A percentile compares a stretch with the other conserved stretches of the same genome.
These are phyloP conservation scores for Caenorhabditis zanzibari DNA, from an alignment of 2,888 invertebrate species.

Conservation along the genomic window DNA sequence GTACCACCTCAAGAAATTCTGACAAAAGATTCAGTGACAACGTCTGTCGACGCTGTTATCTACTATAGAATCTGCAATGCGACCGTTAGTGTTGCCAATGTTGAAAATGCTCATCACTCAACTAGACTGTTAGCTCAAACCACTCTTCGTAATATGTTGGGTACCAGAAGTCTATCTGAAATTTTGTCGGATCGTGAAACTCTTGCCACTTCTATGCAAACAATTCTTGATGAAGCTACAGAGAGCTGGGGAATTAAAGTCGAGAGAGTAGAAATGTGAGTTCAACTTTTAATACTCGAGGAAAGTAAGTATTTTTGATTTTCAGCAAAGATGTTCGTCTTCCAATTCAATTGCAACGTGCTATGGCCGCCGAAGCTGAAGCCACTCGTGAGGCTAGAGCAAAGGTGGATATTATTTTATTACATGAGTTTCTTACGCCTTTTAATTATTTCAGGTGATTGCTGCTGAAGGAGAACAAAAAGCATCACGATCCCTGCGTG, in stretches of 20 bases:
- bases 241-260: slow-evolving; percentile 85
- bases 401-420: slow-evolving; percentile 68
- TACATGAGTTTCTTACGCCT: background rate
- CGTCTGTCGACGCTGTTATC: slow-evolving; percentile 92
- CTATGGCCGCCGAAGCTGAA: slow-evolving; percentile 97
- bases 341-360: slow-evolving; percentile 93
- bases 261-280: slow-evolving; percentile 81
- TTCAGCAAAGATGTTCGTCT: slow-evolving; percentile 89
- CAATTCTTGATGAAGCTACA: slow-evolving; percentile 85
- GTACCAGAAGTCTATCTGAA: slow-evolving; percentile 95
- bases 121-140: slow-evolving; percentile 84
- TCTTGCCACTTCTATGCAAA: slow-evolving; percentile 92
- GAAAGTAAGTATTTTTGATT: background rate
- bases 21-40: slow-evolving; percentile 97
- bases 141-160: slow-evolving; percentile 90
- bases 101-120: slow-evolving; percentile 89
- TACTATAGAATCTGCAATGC: slow-evolving; percentile 91
- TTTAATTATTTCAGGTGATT: slow-evolving; percentile 85
- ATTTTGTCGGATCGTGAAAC: slow-evolving; percentile 96
- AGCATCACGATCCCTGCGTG: slow-evolving; percentile 93
- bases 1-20: slow-evolving; percentile 98
- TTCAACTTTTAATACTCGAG: slow-evolving; percentile 47
- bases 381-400: slow-evolving; percentile 91
- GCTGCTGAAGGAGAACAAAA: slow-evolving; percentile 93
- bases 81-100: slow-evolving; percentile 96